These are phyloP conservation scores for Amphipyra tragopoginis DNA, from an alignment of 2,888 invertebrate species.

Conservation along the genomic window DNA sequence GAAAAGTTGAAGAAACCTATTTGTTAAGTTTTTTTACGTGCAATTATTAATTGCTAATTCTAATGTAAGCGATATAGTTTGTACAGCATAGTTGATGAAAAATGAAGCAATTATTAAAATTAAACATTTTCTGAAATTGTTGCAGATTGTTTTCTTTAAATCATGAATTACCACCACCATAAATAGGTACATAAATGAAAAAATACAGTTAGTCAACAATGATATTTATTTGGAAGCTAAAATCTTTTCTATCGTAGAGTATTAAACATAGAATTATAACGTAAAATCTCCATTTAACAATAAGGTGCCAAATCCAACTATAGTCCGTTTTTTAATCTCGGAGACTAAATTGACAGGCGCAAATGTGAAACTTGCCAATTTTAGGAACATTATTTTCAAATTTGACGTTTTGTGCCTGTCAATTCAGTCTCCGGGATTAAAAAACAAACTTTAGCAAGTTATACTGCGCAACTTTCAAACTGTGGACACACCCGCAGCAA, in stretches of 20 bases:
- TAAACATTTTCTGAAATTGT: slow-evolving; percentile 88
- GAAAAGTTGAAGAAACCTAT: slow-evolving; percentile 89
- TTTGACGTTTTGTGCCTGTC: too few species aligned
- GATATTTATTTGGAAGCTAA: slow-evolving; percentile 88
- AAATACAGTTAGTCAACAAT: slow-evolving; percentile 81
- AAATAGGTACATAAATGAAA: slow-evolving; percentile 27
- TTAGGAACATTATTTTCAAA: too few species aligned
- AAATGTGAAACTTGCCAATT: too few species aligned
- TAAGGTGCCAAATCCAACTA: too few species aligned
- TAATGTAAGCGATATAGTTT: slow-evolving; percentile 90
- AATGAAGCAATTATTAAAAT: slow-evolving; percentile 89
- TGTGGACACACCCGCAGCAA: too few species aligned
- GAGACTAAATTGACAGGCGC: too few species aligned
- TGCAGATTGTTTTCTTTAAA: slow-evolving; percentile 62
- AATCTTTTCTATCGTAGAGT: slow-evolving; percentile 76
- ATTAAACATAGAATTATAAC: slow-evolving; percentile 79
- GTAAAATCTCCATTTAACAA: slow-evolving; percentile 73
- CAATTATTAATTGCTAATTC: slow-evolving; percentile 90
- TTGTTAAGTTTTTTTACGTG: slow-evolving; percentile 90
- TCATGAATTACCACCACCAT: not conserved
- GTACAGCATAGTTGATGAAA: slow-evolving; percentile 89
- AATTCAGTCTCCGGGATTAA: too few species aligned
- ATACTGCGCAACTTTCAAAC: too few species aligned
- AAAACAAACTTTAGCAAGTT: too few species aligned
- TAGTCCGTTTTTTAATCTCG: too few species aligned